Evolutionary conservation across 2,797 vertebrate genomes (phyloP).

Genomic region (Rhynchonycteris naso): DNA sequence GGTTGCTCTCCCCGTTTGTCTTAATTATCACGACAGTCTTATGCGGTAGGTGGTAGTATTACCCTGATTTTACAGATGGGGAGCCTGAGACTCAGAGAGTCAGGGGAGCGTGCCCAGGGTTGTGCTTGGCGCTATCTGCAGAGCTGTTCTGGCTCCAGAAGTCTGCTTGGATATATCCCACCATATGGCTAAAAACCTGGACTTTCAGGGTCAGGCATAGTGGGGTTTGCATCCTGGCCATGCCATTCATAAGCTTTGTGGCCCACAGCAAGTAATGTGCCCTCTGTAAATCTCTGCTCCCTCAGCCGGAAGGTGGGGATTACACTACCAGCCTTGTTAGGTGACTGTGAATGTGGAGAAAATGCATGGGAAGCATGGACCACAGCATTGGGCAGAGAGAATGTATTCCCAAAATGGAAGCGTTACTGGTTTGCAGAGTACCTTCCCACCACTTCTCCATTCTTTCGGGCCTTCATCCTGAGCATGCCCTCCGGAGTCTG

Average conservation of each 20-base stretch:
- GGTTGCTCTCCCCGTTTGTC: background rate
- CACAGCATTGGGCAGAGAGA: background rate
- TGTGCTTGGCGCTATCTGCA: background rate
- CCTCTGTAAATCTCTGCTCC: background rate
- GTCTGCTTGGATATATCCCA: background rate
- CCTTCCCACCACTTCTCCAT: background rate
- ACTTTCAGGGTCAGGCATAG: background rate
- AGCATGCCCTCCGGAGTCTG: background rate
- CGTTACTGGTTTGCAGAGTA: fast-evolving
- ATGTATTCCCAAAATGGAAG: background rate
- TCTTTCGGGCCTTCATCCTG: background rate
- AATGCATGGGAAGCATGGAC: fast-evolving
- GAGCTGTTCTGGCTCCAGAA: background rate
- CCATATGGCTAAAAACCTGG: background rate
- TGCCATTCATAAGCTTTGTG: background rate
- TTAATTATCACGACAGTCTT: background rate
- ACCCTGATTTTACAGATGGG: background rate
- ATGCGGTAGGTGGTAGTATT: fast-evolving
- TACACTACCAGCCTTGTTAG: background rate
- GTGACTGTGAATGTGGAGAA: background rate
- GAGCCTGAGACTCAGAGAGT: background rate
- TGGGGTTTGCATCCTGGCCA: background rate
- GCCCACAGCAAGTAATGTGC: background rate
- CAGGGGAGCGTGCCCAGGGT: background rate
- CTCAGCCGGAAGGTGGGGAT: background rate